Percentiles rank a stretch among this genome's conserved stretches.
Evolutionary conservation across 2,113 vertebrate genomes (phyloP).

Genomic region (Psittacus erithacus): DNA sequence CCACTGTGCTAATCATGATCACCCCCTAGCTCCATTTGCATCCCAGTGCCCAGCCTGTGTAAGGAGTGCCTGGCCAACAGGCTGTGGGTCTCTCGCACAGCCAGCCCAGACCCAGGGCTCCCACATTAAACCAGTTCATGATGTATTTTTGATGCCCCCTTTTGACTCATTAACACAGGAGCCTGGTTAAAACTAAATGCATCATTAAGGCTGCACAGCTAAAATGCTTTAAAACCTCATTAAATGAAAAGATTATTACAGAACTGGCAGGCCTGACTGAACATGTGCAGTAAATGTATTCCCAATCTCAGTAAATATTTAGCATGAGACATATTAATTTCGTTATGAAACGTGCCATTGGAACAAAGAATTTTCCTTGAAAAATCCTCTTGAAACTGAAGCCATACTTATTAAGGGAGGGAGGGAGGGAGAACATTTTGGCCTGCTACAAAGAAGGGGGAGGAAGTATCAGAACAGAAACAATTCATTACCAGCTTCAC

Average conservation of each 20-base stretch:
- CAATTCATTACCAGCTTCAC: background rate
- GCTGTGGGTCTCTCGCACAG: background rate
- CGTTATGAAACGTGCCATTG: background rate
- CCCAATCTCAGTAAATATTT: constrained; percentile 7
- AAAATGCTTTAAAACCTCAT: background rate
- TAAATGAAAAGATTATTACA: background rate
- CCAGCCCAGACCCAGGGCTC: background rate
- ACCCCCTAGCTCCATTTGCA: background rate
- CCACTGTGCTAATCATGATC: background rate
- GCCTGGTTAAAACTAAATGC: background rate
- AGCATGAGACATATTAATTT: background rate
- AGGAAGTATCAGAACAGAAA: background rate
- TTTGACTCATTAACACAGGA: background rate
- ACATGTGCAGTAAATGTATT: background rate
- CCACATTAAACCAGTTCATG: background rate
- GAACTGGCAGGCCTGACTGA: background rate
- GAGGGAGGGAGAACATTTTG: background rate
- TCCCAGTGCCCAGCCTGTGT: background rate
- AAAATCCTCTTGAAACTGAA: background rate
- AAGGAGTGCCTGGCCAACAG: background rate
- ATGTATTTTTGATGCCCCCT: background rate
- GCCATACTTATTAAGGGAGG: background rate
- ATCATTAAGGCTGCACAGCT: background rate
- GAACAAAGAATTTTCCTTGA: background rate
- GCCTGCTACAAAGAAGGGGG: background rate